Evolutionary conservation across 92 coral and sea anemone species (phyloP), one percentile per base, ranked within the genome.

Genomic region (Galaxea fascicularis): DNA sequence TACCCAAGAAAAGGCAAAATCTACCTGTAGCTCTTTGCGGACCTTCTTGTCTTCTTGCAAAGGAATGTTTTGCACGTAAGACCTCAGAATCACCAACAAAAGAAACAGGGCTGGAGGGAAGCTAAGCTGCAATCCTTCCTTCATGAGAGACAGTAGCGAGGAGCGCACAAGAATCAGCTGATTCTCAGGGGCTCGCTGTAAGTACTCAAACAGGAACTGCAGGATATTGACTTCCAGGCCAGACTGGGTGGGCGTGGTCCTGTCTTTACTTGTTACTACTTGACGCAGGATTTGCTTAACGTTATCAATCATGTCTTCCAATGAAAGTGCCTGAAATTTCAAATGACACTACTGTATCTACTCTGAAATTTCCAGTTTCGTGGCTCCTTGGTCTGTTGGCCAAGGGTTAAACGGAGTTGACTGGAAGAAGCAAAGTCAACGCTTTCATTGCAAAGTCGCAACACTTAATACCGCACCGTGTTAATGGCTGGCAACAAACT

Each of bases 1-100:
- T n/a, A n/a, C n/a, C n/a, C n/a, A n/a, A n/a, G n/a, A n/a, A n/a
- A n/a, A n/a, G n/a, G n/a, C n/a, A n/a, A n/a, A n/a, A n/a, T n/a
- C n/a, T n/a, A 96, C 98, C 95, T 96, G 98, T 41, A 93, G 86
- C 66, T 96, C 98, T 82, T 94, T 96, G 65, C 98, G 95, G 51
- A 94, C 92, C 82, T 94, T 96, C 87, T 80, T 90, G 91, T 96
- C 98, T 76, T 96, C 98, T 83, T 94, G 98, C 44, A 89, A 81
- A 4, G 98, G 95, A 26, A 94, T 73, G 84, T 95, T 90, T 83
- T 90, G 95, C 70, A 93, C 98, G 86, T 93, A 96, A 30, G 98
- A 87, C 45, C 91, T 95, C 85, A 96, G 90, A 49, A 92, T 96
- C 41, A 96, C 96, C 74, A 96, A 77, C 71, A 96, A 58, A 78